Evolutionary conservation across 2,797 vertebrate genomes (phyloP).

Genomic region (Sebastes matsubarae): DNA sequence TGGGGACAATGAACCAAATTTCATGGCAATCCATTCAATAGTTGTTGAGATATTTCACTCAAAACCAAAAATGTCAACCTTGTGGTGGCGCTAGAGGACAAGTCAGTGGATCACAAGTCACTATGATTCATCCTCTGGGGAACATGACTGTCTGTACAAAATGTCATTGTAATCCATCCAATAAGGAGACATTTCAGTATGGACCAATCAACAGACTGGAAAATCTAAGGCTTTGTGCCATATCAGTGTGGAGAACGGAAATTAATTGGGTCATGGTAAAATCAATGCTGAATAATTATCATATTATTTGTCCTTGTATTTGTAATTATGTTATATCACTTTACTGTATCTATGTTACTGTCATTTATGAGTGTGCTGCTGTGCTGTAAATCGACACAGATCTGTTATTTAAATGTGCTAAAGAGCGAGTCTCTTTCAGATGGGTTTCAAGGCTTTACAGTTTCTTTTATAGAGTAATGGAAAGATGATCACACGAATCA

Average conservation of each 20-base stretch:
- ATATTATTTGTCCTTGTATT: not conserved
- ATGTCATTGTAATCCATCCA: too few species aligned
- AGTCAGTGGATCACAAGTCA: not conserved
- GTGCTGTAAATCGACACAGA: slow-evolving; percentile 17
- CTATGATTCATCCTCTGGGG: not conserved
- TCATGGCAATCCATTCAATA: too few species aligned
- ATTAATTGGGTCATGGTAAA: not conserved
- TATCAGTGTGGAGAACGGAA: not conserved
- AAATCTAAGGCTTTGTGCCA: not conserved
- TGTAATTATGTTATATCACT: not conserved
- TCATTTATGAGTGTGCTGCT: slow-evolving; percentile 1
- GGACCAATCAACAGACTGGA: not conserved
- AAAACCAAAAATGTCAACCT: too few species aligned
- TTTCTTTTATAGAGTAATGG: slow-evolving; percentile 72
- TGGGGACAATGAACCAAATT: too few species aligned
- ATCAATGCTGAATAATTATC: not conserved
- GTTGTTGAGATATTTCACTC: too few species aligned
- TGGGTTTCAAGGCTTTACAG: slow-evolving; percentile 48
- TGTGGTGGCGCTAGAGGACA: too few species aligned
- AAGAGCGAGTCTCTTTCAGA: slow-evolving; percentile 28
- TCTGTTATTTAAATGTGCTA: slow-evolving; percentile 32
- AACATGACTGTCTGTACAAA: not conserved
- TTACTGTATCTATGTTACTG: not conserved
- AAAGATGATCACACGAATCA: slow-evolving; percentile 67
- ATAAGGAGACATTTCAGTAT: not conserved